These are phyloP conservation scores for Pygathrix nemaeus DNA, from an alignment of 2,113 vertebrate genomes.

Conservation along the genomic window DNA sequence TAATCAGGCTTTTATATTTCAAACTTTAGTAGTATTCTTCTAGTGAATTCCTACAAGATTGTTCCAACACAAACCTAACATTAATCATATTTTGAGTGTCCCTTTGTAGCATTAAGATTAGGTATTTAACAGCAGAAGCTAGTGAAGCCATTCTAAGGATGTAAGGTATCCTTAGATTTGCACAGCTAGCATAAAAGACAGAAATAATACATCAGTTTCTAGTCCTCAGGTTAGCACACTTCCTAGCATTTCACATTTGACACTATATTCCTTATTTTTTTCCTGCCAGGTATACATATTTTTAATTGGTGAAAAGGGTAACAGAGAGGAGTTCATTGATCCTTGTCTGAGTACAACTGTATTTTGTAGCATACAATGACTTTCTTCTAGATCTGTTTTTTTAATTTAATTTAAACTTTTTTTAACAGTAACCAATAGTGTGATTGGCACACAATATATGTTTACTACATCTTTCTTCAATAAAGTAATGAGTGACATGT, in stretches of 20 bases:
- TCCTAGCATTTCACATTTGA: background rate
- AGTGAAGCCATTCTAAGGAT: background rate
- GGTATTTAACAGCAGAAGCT: background rate
- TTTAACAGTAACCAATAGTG: background rate
- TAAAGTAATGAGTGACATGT: background rate
- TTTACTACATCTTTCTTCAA: background rate
- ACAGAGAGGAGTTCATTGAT: background rate
- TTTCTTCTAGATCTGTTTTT: background rate
- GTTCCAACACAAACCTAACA: background rate
- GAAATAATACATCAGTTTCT: background rate
- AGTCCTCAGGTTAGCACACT: background rate
- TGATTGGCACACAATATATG: background rate
- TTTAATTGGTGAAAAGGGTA: background rate
- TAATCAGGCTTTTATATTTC: background rate
- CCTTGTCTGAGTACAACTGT: background rate
- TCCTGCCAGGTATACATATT: background rate
- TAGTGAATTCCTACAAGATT: background rate
- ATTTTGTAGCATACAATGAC: background rate
- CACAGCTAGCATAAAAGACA: background rate
- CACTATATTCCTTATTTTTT: background rate
- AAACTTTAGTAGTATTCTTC: background rate
- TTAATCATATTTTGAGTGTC: background rate
- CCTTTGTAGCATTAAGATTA: background rate
- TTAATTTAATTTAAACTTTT: background rate
- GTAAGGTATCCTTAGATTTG: background rate